These are phyloP conservation scores for Arctia plantaginis DNA, from an alignment of 2,888 invertebrate genomes.

Conservation along the genomic window DNA sequence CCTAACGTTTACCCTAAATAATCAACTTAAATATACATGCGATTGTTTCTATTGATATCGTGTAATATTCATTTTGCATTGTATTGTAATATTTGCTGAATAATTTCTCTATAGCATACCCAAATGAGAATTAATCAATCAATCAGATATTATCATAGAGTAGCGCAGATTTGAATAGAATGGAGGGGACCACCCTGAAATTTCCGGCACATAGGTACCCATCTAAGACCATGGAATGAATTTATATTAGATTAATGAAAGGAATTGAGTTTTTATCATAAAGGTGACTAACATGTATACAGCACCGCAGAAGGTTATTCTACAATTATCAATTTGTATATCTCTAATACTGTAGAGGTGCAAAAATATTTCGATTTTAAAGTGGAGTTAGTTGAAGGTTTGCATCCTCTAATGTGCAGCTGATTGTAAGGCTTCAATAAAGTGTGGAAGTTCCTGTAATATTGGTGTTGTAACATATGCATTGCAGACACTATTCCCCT, in stretches of 20 bases:
- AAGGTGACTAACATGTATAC: too few species aligned
- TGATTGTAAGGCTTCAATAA: too few species aligned
- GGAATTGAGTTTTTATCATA: not conserved
- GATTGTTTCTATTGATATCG: not conserved
- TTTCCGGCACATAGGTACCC: not conserved
- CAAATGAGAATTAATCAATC: constrained; percentile 13
- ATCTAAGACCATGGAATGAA: not conserved
- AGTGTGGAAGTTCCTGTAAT: too few species aligned
- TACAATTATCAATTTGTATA: too few species aligned
- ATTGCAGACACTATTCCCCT: too few species aligned
- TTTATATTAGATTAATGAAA: not conserved
- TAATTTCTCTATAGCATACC: constrained; percentile 3
- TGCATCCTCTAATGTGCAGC: too few species aligned
- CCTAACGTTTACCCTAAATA: not conserved
- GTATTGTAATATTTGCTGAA: constrained; percentile 23
- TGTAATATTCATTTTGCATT: constrained; percentile 14
- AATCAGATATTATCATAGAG: constrained; percentile 15
- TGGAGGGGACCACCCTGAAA: constrained; percentile 12
- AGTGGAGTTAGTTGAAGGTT: too few species aligned
- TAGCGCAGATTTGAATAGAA: not conserved
- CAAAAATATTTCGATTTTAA: not conserved
- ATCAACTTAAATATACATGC: not conserved
- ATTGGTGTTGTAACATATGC: too few species aligned
- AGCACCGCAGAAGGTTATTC: too few species aligned
- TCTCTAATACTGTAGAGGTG: too few species aligned